Evolutionary conservation across 2,888 invertebrate genomes (phyloP).

Genomic region (Lithophane leautieri): DNA sequence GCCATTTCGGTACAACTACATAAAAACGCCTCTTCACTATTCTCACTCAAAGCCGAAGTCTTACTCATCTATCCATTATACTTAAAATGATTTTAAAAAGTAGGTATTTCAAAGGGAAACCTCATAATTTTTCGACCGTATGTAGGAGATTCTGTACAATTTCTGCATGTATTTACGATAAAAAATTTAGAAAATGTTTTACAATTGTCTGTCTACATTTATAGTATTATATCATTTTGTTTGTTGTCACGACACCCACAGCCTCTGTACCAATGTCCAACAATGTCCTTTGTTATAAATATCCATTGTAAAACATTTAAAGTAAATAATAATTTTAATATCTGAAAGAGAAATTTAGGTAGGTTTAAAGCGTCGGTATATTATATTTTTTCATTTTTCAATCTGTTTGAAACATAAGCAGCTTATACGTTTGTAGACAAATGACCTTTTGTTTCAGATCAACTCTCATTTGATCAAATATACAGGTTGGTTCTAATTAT

Average conservation of each 20-base stretch:
- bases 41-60: background rate
- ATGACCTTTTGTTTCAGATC: constrained; percentile 1
- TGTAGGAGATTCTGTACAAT: too few relatives aligned
- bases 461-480: constrained; percentile 24
- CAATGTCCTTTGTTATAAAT: constrained; percentile 15
- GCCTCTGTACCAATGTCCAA: background rate
- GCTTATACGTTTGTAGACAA: background rate
- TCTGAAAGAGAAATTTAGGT: background rate
- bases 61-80: background rate
- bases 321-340: constrained; percentile 6
- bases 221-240: constrained; percentile 4
- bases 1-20: too few relatives aligned
- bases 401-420: constrained; percentile 30
- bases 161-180: too few relatives aligned
- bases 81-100: too few relatives aligned
- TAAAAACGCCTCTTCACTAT: background rate
- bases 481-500: constrained; percentile 4
- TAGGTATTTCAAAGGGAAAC: too few relatives aligned
- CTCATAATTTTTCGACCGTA: too few relatives aligned
- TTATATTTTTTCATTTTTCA: constrained; percentile 12
- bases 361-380: background rate
- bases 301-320: constrained; percentile 9
- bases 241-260: constrained; percentile 7
- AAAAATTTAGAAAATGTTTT: too few relatives aligned
- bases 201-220: background rate